These are phyloP conservation scores for Onychomys arenicola DNA, from an alignment of 2,797 vertebrate species.

Conservation along the genomic window DNA sequence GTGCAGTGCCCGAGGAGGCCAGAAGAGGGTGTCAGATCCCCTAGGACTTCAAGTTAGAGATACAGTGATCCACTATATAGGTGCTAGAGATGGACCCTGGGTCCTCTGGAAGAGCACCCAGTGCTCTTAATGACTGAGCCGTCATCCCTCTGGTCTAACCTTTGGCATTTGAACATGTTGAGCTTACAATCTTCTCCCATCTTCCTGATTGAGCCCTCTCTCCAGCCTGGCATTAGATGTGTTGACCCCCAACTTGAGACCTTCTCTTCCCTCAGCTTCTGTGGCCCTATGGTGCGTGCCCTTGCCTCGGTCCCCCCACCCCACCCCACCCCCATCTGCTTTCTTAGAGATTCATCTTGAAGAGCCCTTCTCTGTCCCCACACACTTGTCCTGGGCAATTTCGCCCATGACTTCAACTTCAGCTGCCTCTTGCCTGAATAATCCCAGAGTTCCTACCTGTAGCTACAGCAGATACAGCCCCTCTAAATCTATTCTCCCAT, in stretches of 20 bases:
- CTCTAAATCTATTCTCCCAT: background rate
- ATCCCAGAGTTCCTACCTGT: background rate
- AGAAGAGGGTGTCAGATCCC: background rate
- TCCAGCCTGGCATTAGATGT: background rate
- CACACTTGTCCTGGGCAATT: background rate
- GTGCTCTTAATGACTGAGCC: background rate
- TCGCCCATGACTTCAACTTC: background rate
- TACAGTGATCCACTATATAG: background rate
- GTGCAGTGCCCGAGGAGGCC: background rate
- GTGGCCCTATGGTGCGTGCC: background rate
- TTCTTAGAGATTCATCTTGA: background rate
- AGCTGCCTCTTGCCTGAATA: background rate
- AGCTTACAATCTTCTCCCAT: background rate
- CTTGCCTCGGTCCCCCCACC: background rate
- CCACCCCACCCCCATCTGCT: too few relatives aligned
- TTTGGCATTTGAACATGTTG: background rate
- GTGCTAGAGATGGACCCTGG: background rate
- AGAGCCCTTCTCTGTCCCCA: too few relatives aligned
- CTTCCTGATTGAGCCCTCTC: background rate
- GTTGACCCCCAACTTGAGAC: background rate
- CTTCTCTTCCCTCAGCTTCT: background rate
- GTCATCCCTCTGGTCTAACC: background rate
- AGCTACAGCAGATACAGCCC: background rate
- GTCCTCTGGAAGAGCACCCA: background rate
- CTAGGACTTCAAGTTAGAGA: background rate